phyloP scores from a whole-genome alignment of 1,140 invertebrate species.

The Metopolophium dirhodum region DNA sequence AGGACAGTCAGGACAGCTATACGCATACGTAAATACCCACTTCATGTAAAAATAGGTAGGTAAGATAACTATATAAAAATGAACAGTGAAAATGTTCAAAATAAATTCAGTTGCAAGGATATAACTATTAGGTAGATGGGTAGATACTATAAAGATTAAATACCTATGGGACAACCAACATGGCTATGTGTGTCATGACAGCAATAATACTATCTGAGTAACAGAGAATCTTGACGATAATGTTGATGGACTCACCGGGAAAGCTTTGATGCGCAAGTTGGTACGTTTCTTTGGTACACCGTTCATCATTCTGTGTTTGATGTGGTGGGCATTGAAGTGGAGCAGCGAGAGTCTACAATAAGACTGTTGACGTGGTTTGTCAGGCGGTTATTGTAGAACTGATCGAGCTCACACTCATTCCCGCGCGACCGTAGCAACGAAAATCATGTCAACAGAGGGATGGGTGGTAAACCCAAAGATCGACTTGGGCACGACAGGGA shows the following conservation, averaged over 20 bases:
- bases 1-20: no score
- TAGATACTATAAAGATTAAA: background rate
- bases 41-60: no score
- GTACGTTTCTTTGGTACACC: constrained; percentile 84
- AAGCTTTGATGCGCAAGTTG: constrained; percentile 96
- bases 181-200: background rate
- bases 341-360: background rate
- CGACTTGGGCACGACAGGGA: no score
- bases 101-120: background rate
- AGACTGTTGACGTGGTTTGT: background rate
- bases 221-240: background rate
- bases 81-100: background rate
- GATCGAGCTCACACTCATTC: background rate
- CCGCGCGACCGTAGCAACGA: background rate
- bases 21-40: no score
- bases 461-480: background rate
- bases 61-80: background rate
- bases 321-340: background rate
- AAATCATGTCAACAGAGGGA: background rate
- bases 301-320: constrained; percentile 69
- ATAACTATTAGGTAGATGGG: background rate
- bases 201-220: background rate
- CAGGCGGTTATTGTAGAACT: no score
- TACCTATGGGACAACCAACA: background rate
- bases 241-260: constrained; percentile 84